Percentiles rank a stretch among this genome's conserved stretches.
Conservation (phyloP, 2,113 vertebrate genomes). For the Oryzias celebensis region DNA sequence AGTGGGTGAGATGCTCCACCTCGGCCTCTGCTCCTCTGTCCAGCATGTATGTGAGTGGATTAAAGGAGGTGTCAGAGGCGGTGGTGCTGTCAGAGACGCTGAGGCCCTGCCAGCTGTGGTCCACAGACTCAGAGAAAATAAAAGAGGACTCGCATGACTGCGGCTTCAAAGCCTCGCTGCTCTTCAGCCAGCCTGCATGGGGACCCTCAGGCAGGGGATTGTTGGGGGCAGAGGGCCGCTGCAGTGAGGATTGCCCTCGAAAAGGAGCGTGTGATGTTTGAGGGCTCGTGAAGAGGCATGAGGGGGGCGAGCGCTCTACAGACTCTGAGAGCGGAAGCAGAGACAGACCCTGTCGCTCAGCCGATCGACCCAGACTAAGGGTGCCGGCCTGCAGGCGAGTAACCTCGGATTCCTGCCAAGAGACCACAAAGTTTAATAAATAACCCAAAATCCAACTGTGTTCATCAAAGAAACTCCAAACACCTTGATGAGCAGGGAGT, state of each 20-base stretch:
- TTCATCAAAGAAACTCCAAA: background rate
- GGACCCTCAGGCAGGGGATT: slow-evolving; percentile 9
- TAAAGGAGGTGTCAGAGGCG: slow-evolving; percentile 68
- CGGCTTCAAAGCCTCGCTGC: slow-evolving; percentile 47
- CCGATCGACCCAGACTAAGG: slow-evolving; percentile 78
- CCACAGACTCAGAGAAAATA: slow-evolving; percentile 8
- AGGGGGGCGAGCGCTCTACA: slow-evolving; percentile 6
- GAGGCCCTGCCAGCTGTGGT: slow-evolving; percentile 68
- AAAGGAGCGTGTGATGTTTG: background rate
- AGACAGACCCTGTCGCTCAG: slow-evolving; percentile 56
- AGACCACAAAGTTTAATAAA: background rate
- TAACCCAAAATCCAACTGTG: background rate
- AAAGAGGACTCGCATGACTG: slow-evolving; percentile 36
- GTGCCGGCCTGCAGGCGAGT: slow-evolving; percentile 82
- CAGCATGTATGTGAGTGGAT: slow-evolving; percentile 74
- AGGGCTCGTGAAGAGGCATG: background rate
- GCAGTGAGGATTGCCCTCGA: background rate
- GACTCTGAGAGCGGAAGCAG: slow-evolving; percentile 23
- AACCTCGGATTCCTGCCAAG: slow-evolving; percentile 83
- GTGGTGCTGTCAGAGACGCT: slow-evolving; percentile 35
- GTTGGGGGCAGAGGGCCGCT: background rate
- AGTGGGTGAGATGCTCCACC: slow-evolving; percentile 5
- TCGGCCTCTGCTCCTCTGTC: slow-evolving; percentile 16
- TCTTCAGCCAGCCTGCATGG: slow-evolving; percentile 52
- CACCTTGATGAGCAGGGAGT: slow-evolving; percentile 85